Conservation (phyloP, 1,140 invertebrate genomes). For the Megathymus violae region DNA sequence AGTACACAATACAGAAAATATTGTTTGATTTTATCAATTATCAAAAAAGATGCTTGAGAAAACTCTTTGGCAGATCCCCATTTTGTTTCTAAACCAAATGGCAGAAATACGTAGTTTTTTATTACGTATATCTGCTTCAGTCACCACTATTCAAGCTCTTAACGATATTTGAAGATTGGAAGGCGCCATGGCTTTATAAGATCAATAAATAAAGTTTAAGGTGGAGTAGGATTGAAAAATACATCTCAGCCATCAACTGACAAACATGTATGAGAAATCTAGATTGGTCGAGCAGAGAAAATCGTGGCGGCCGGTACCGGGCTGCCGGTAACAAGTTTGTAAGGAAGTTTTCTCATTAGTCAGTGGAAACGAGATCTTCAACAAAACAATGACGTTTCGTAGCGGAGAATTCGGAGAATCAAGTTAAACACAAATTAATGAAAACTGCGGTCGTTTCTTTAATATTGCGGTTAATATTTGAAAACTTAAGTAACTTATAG, state of each 20-base stretch:
- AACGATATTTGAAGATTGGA: too few species aligned
- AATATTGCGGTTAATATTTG: slow-evolving; percentile 20
- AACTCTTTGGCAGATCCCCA: too few species aligned
- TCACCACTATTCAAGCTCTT: too few species aligned
- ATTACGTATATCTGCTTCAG: too few species aligned
- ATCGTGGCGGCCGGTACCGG: slow-evolving; percentile 30
- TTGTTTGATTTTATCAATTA: too few species aligned
- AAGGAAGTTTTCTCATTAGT: slow-evolving; percentile 54
- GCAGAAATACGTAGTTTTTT: too few species aligned
- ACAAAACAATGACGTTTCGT: slow-evolving; percentile 48
- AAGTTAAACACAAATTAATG: slow-evolving; percentile 42
- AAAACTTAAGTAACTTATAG: slow-evolving; percentile 13
- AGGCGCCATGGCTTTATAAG: too few species aligned
- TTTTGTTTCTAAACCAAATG: too few species aligned
- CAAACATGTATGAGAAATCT: not conserved
- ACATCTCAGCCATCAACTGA: not conserved
- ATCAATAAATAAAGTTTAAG: too few species aligned
- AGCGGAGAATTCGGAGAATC: slow-evolving; percentile 39
- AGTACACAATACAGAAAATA: too few species aligned
- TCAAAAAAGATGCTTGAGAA: too few species aligned
- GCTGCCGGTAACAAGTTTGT: slow-evolving; percentile 36
- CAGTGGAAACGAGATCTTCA: slow-evolving; percentile 40
- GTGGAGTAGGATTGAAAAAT: too few species aligned
- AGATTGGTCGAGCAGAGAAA: slow-evolving; percentile 18
- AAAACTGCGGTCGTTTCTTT: slow-evolving; percentile 30